Base-by-base conservation (phyloP, 1,140 invertebrate genomes). In the Caenorhabditis latens region DNA sequence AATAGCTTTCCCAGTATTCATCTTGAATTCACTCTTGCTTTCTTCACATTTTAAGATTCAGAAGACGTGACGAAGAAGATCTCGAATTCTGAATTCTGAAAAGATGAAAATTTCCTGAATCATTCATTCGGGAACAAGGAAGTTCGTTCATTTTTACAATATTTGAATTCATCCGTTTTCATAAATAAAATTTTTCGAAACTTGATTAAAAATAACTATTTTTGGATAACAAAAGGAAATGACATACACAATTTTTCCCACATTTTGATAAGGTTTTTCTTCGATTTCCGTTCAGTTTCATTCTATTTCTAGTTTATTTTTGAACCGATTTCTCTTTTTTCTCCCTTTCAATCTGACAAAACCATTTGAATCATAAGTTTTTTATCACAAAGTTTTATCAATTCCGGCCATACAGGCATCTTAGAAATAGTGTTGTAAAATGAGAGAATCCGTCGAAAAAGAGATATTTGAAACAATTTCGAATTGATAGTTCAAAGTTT, bases 401-500 rank as follows among this genome's bases (percentile, higher is more conserved):
- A 63, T 63, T 63, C 61, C 61, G 21, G n/a, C n/a, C 55, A 19
- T 32, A 58, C 14, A 58, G 6, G 9, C 11, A 58, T 21, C 1
- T 32, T 5, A 32, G 14, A 63, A 32, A 32, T 13, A 63, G 21
- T 13, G 14, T 32, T 19, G 14, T 11, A 14, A 11, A 63, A 13
- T 32, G 61, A 63, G 21, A 63, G 24, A 63, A 24, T 24, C 21
- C 24, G 61, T 13, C 58, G 32, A 21, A 63, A 21, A 32, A 63
- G 24, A 63, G 61, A 63, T 24, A 53, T 16, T 14, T 53, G 16
- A 63, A 32, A 32, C 32, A 32, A 32, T 32, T 32, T 32, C 32
- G 24, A 63, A 63, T 32, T 63, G 61, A 63, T 63, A 63, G 61
- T 63, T 63, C 61, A 63, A 63, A 63, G 61, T 63, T 40, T 58